Percentiles rank a stretch among this genome's conserved stretches.
Evolutionary conservation across 2,888 invertebrate genomes (phyloP).

Genomic region (Drosophila nigritarsus): DNA sequence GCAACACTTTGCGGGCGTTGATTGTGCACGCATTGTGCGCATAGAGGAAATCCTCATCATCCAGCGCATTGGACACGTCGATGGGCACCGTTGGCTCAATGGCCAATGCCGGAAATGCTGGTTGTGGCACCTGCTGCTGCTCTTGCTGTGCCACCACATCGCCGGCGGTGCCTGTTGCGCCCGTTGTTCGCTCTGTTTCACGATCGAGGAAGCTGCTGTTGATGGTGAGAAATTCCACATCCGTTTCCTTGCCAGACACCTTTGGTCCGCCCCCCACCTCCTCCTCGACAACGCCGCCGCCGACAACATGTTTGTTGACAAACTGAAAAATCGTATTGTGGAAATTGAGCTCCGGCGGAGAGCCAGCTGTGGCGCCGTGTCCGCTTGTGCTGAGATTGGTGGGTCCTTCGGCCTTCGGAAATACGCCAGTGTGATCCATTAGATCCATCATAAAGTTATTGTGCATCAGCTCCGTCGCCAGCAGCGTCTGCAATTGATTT

Average conservation of each 20-base stretch:
- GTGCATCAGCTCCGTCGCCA: slow-evolving; percentile 82
- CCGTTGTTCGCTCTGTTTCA: slow-evolving; percentile 19
- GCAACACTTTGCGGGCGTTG: slow-evolving; percentile 88
- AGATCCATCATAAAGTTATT: slow-evolving; percentile 84
- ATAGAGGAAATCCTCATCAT: slow-evolving; percentile 66
- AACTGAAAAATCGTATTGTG: slow-evolving; percentile 81
- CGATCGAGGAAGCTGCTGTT: slow-evolving; percentile 61
- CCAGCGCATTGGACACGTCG: slow-evolving; percentile 57
- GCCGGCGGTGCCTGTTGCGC: background rate
- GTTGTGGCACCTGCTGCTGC: slow-evolving; percentile 51
- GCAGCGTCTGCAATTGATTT: slow-evolving; percentile 72
- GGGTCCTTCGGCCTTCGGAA: slow-evolving; percentile 61
- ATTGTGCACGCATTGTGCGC: slow-evolving; percentile 49
- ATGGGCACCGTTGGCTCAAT: slow-evolving; percentile 75
- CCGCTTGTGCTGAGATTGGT: slow-evolving; percentile 63
- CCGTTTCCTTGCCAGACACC: slow-evolving; percentile 39
- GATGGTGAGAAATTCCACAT: slow-evolving; percentile 59
- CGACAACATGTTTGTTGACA: slow-evolving; percentile 65
- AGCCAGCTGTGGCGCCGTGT: slow-evolving; percentile 18
- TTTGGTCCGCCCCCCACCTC: background rate
- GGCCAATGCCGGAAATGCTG: slow-evolving; percentile 59
- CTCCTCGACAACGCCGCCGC: slow-evolving; percentile 24
- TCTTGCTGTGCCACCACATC: slow-evolving; percentile 31
- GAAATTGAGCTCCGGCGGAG: slow-evolving; percentile 77
- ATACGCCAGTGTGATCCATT: slow-evolving; percentile 71